Evolutionary conservation across 1,140 invertebrate species (phyloP).

Genomic region (Scaptomyza hsui): DNA sequence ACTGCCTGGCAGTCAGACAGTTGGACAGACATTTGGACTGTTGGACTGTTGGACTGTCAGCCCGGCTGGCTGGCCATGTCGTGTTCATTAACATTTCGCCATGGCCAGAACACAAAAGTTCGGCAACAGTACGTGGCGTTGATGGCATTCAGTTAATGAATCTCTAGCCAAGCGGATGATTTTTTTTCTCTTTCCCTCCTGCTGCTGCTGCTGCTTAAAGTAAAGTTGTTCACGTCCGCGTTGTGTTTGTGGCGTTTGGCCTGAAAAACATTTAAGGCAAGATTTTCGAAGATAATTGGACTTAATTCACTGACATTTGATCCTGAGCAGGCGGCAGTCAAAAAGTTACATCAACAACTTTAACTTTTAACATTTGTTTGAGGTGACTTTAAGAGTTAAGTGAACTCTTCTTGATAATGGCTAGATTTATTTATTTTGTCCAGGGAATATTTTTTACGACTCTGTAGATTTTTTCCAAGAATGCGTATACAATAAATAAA

Average conservation of each 20-base stretch:
- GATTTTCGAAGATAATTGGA: slow-evolving; percentile 67
- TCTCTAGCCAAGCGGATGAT: slow-evolving; percentile 67
- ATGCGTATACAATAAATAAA: too few relatives aligned
- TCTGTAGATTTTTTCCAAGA: too few relatives aligned
- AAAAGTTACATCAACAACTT: slow-evolving; percentile 17
- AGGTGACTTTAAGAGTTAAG: background rate
- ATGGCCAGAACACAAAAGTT: slow-evolving; percentile 35
- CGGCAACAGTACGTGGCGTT: slow-evolving; percentile 22
- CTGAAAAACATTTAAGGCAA: slow-evolving; percentile 64
- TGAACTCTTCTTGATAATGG: background rate
- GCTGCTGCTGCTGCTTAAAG: slow-evolving; percentile 9
- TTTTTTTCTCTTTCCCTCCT: background rate
- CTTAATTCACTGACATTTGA: slow-evolving; percentile 74
- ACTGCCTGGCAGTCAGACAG: slow-evolving; percentile 37
- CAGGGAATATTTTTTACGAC: too few relatives aligned
- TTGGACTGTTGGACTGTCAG: background rate
- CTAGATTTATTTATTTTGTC: too few relatives aligned
- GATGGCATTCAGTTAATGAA: slow-evolving; percentile 64
- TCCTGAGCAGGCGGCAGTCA: slow-evolving; percentile 11
- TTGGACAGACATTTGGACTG: slow-evolving; percentile 14
- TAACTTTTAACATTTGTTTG: slow-evolving; percentile 11
- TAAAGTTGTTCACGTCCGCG: slow-evolving; percentile 11
- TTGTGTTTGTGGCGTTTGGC: slow-evolving; percentile 66
- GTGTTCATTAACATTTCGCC: slow-evolving; percentile 78
- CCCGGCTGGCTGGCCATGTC: background rate